phyloP scores from a whole-genome alignment of 2,888 invertebrate genomes.

The Idaea biselata region DNA sequence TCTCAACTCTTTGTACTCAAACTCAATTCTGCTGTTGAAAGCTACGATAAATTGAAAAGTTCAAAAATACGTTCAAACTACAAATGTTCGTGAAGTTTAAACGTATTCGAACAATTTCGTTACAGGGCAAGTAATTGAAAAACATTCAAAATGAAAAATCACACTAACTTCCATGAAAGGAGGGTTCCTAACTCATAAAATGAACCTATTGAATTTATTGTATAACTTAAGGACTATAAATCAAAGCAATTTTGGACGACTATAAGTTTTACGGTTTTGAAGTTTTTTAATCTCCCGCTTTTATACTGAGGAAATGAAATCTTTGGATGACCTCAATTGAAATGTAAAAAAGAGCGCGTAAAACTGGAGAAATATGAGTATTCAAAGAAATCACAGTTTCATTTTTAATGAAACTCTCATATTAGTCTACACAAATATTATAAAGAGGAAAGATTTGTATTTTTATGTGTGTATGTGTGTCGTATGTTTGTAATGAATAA shows the following conservation, averaged over 20 bases:
- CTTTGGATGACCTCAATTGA: background rate
- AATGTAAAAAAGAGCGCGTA: background rate
- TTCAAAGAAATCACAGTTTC: background rate
- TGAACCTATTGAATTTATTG: conserved; percentile 1
- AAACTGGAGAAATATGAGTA: background rate
- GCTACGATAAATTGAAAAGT: conserved; percentile 1
- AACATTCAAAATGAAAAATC: conserved; percentile 1
- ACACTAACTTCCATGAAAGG: background rate
- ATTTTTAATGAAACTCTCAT: background rate
- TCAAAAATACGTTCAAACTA: conserved; percentile 1
- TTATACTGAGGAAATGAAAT: background rate
- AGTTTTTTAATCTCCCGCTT: background rate
- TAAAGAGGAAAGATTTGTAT: too few species aligned
- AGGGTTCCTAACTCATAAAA: background rate
- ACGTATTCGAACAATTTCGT: conserved; percentile 1
- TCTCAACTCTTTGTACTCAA: conserved; percentile 1
- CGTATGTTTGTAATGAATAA: too few species aligned
- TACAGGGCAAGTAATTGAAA: background rate
- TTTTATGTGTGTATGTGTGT: too few species aligned
- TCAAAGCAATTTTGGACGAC: conserved; percentile 1
- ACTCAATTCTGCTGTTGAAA: background rate
- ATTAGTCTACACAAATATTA: too few species aligned
- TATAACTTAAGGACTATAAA: background rate
- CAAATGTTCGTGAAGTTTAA: background rate
- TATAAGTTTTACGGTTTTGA: background rate